phyloP scores from a whole-genome alignment of 2,797 vertebrate species.

The Gymnoscopelus braueri region DNA sequence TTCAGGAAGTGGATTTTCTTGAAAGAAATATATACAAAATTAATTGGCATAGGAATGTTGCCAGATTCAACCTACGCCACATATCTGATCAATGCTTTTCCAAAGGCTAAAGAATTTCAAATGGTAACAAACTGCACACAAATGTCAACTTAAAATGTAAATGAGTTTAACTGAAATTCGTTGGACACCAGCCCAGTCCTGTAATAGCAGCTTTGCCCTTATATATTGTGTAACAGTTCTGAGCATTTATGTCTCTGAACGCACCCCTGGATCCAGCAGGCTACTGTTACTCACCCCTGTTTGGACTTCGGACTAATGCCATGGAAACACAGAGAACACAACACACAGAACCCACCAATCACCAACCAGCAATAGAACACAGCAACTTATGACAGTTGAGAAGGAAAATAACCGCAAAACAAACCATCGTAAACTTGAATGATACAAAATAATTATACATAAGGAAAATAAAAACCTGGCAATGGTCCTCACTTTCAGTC shows the following conservation, averaged over 20 bases:
- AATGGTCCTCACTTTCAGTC: constrained; percentile 1
- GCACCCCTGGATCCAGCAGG: constrained; percentile 67
- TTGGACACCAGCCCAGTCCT: too few species aligned
- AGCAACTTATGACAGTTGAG: constrained; percentile 55
- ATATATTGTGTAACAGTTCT: constrained; percentile 25
- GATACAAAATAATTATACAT: not conserved
- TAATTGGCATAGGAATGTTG: not conserved
- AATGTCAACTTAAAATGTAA: constrained; percentile 23
- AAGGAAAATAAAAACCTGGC: constrained; percentile 5
- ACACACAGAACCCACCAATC: constrained; percentile 85
- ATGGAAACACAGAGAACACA: constrained; percentile 84
- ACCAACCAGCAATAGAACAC: constrained; percentile 70
- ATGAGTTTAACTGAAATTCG: not conserved
- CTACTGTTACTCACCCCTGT: constrained; percentile 86
- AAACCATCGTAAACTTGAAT: constrained; percentile 30
- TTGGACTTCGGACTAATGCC: constrained; percentile 85
- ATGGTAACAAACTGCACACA: too few species aligned
- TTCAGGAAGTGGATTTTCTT: constrained; percentile 3
- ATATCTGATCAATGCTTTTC: too few species aligned
- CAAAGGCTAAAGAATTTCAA: too few species aligned
- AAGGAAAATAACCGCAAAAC: constrained; percentile 49
- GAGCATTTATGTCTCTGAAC: constrained; percentile 65
- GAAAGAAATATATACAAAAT: constrained; percentile 24
- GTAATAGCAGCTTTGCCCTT: too few species aligned
- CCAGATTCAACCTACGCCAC: too few species aligned